Evolutionary conservation across 2,888 invertebrate species (phyloP).

Genomic region (Uloborus plumipes): DNA sequence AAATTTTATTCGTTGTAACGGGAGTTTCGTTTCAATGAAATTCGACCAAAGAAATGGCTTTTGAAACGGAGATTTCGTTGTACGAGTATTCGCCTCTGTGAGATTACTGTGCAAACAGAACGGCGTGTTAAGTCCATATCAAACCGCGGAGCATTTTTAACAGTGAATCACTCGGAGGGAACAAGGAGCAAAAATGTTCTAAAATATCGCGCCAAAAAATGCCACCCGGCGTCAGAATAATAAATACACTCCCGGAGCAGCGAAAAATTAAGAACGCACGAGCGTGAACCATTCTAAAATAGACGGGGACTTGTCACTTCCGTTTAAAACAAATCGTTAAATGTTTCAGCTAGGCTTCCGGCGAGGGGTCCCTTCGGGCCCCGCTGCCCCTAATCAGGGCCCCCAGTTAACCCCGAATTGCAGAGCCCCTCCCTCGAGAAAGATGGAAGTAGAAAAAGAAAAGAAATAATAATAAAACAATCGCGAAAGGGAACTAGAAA

Average conservation of each 20-base stretch:
- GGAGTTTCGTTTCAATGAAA: no score
- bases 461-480: conserved; percentile 17
- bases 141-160: no score
- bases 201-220: no score
- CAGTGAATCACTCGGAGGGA: no score
- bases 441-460: conserved; percentile 16
- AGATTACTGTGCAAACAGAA: no score
- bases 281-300: conserved; percentile 40
- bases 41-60: no score
- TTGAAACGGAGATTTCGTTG: no score
- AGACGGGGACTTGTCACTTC: conserved; percentile 56
- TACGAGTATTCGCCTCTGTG: no score
- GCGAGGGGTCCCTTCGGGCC: conserved; percentile 17
- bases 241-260: conserved; percentile 27
- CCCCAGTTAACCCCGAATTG: conserved; percentile 20
- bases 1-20: no score
- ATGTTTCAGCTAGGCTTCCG: conserved; percentile 61
- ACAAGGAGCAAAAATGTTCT: no score
- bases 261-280: conserved; percentile 4
- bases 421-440: conserved; percentile 30
- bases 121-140: no score
- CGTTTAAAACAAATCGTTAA: conserved; percentile 63
- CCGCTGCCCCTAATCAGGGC: conserved; percentile 14
- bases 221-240: conserved; percentile 36
- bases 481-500: conserved; percentile 19